These are phyloP conservation scores for Aethes cnicana DNA, from an alignment of 2,888 invertebrate genomes.

Conservation along the genomic window DNA sequence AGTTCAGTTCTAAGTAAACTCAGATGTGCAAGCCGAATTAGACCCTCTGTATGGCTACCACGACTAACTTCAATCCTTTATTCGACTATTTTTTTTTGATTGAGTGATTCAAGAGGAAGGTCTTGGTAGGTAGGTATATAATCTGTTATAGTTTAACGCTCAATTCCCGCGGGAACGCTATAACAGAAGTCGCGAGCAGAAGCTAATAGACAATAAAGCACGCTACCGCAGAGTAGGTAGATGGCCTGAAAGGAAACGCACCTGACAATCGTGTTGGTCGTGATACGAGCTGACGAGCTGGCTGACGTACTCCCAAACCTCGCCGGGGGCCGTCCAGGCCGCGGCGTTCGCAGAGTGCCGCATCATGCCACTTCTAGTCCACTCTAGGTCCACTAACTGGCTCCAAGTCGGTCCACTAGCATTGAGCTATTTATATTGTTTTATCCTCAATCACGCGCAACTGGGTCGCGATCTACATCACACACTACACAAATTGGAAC, in stretches of 20 bases:
- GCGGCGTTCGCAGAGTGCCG: slow-evolving; percentile 72
- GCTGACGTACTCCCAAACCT: slow-evolving; percentile 86
- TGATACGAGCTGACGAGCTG: slow-evolving; percentile 84
- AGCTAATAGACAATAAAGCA: too few relatives aligned
- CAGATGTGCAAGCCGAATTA: too few relatives aligned
- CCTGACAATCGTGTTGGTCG: slow-evolving; percentile 79
- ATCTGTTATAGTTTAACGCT: too few relatives aligned
- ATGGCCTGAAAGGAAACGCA: slow-evolving; percentile 42
- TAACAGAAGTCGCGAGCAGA: too few relatives aligned
- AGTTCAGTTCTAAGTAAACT: too few relatives aligned
- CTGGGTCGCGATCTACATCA: slow-evolving; percentile 78
- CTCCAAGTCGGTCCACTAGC: slow-evolving; percentile 56
- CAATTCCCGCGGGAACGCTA: too few relatives aligned
- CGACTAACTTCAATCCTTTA: too few relatives aligned
- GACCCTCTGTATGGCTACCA: too few relatives aligned
- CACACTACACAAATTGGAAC: slow-evolving; percentile 61
- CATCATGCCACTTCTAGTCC: slow-evolving; percentile 77
- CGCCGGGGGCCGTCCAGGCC: slow-evolving; percentile 81
- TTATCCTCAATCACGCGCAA: slow-evolving; percentile 80
- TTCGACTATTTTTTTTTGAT: too few relatives aligned
- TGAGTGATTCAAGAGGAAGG: too few relatives aligned
- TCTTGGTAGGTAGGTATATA: too few relatives aligned
- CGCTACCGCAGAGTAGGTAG: too few relatives aligned
- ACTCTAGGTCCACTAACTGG: slow-evolving; percentile 42
- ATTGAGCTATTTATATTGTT: slow-evolving; percentile 81